Evolutionary conservation across 2,113 vertebrate genomes (phyloP), one percentile per base, ranked within the genome.

Genomic region (Corythaeola cristata): DNA sequence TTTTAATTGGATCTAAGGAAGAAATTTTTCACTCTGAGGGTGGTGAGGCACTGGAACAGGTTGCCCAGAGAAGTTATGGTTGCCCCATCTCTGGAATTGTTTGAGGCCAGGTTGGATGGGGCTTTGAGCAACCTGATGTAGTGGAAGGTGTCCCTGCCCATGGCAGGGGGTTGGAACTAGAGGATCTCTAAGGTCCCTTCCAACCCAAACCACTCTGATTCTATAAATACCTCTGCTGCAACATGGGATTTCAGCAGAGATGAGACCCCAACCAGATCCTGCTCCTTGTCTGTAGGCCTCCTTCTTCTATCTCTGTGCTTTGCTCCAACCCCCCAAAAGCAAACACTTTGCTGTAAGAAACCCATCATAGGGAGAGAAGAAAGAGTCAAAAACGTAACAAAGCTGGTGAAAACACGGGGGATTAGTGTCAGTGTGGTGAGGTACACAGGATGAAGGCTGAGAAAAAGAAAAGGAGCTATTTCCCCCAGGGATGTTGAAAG

Each of bases 341-440:
- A 88, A 83, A 73, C 15, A 10, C 3, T 89, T 85, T 35, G 22
- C 50, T 69, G 33, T 15, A 64, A 39, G 12, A 55, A 84, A 37
- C 8, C 5, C 45, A 12, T 28, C 32, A 20, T 0, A 22, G 20
- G 8, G 28, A n/a, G n/a, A 12, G 60, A 71, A 74, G 3, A 26
- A 50, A 23, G 4, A 66, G 22, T 17, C 3, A 21, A 27, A 90
- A 87, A 7, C 21, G 5, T 18, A 60, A 23, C 1, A 6, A 60
- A 56, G 12, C 12, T 39, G 23, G 18, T n/a, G 27, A 69, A 90
- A 62, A 10, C 10, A 6, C 3, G 3, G 41, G 33, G 45, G 52
- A 68, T 39, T 0, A 9, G 11, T 58, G 15, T 33, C 5, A 3
- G 26, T 0, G 0, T 23, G 32, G n/a, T 47, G 56, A 88, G 28